Evolutionary conservation across 2,888 invertebrate species (phyloP).

Genomic region (Nineta flava): DNA sequence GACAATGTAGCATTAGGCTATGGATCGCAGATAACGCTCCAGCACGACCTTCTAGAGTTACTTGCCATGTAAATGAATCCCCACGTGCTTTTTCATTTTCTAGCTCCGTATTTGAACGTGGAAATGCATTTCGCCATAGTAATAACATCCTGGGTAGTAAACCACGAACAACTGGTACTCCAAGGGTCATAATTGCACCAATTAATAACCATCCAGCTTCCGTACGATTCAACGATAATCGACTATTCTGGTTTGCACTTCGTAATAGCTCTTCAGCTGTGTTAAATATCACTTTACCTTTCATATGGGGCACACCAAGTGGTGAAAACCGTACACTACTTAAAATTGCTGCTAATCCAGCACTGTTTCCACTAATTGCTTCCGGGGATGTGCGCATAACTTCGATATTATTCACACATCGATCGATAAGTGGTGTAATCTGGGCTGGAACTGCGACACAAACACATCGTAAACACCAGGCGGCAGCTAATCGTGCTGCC

Average conservation of each 20-base stretch:
- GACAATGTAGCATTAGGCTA: conserved; percentile 81
- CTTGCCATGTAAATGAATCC: conserved; percentile 99
- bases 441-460: conserved; percentile 90
- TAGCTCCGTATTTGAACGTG: conserved; percentile 87
- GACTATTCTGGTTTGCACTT: conserved; percentile 92
- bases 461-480: conserved; percentile 85
- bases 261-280: conserved; percentile 91
- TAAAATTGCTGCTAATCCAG: conserved; percentile 83
- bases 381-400: conserved; percentile 79
- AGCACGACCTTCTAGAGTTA: conserved; percentile 89
- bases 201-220: conserved; percentile 97
- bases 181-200: conserved; percentile 90
- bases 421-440: conserved; percentile 83
- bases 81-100: conserved; percentile 93
- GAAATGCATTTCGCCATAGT: conserved; percentile 96
- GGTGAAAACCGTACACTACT: conserved; percentile 84
- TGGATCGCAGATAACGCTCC: conserved; percentile 93
- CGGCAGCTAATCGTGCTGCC: conserved; percentile 83
- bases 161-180: conserved; percentile 82
- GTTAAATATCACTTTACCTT: conserved; percentile 94
- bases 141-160: conserved; percentile 84
- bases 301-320: conserved; percentile 88
- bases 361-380: conserved; percentile 74
- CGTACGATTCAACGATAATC: conserved; percentile 84
- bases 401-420: conserved; percentile 76